Evolutionary conservation across 2,888 invertebrate genomes (phyloP), one percentile per base, ranked within the genome.

Genomic region (Zele albiditarsus): DNA sequence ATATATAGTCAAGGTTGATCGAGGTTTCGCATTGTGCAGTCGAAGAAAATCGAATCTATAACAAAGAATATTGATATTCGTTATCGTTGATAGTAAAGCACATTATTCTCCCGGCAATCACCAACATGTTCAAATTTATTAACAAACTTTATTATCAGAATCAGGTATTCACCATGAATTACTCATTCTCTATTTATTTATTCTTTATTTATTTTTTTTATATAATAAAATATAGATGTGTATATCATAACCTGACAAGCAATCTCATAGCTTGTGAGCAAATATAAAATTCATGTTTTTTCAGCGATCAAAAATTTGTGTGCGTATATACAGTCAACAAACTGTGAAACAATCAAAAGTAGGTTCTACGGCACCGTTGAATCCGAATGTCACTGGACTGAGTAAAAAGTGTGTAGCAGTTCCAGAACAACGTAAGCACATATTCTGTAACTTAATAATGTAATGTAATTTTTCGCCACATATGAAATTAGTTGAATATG

Each of bases 351-450:
- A 65, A 67, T 28, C 46, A 14, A 25, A 69, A 33, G 60, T 71
- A 62, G 60, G 16, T 25, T 42, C 87, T 27, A 53, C 85, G 73
- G 74, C 79, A 69, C 71, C 80, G 65, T 79, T 84, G 5, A 88
- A 88, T 73, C 78, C 84, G 12, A 89, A 93, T 84, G 94, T 94
- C 4, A 91, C 92, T 74, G 95, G 95, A 3, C 88, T 95, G 10
- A 94, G 93, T 83, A 90, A 89, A 0, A 86, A 84, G 33, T 85
- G 87, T 70, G 79, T 86, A n/a, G 77, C 82, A 33, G 75, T 88
- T 68, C 87, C 88, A 62, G 79, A 78, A 25, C 49, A 77, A 31
- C 82, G 88, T 89, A 82, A 85, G 86, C 81, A 58, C 27, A 33
- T 27, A 71, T 25, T 69, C 66, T 27, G 23, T 68, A 14, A 73